Evolutionary conservation across 2,888 invertebrate species (phyloP), one percentile per base, ranked within the genome.

Genomic region (Thelaira solivaga): DNA sequence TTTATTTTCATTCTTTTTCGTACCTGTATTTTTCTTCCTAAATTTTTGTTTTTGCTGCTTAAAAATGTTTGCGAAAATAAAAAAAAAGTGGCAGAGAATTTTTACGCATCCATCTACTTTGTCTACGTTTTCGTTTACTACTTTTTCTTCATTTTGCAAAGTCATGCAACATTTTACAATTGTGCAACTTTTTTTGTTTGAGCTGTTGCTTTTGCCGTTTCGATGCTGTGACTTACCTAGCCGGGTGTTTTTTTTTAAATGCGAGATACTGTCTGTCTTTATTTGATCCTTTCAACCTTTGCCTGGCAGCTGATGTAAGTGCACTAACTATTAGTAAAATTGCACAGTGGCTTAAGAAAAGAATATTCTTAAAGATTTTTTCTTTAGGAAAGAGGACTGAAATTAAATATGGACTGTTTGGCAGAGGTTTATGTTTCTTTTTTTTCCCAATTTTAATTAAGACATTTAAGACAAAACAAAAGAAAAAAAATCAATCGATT

Each of bases 101-200:
- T 51, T 62, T 47, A 72, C 62, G 36, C 62, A 72, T 53, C 11
- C 34, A 53, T 62, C 62, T 45, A 36, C 45, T 53, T 43, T 62
- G 36, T 36, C 18, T 41, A 39, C 41, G n/a, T 55, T 62, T 62
- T 53, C 53, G 26, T 45, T 55, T 13, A 36, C 11, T 36, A 62
- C 13, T 29, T 65, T 51, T 26, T 51, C 51, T 22, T 51, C 34
- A 67, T 53, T 49, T 53, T 51, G 59, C 59, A 51, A 7, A 67
- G 67, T 74, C 67, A 74, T 74, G 67, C 41, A 51, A 67, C 51
- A 59, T 45, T 67, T 53, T 67, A 51, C 59, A 43, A 26, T 45
- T 59, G n/a, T 64, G 29, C 39, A 55, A 13, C 62, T 20, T 72
- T 0, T 61, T 51, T 41, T 11, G 45, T 36, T 43, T 49, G 20